Percentiles rank a stretch among this genome's conserved stretches.
phyloP scores from a whole-genome alignment of 2,113 vertebrate species.

The Chloebia gouldiae region DNA sequence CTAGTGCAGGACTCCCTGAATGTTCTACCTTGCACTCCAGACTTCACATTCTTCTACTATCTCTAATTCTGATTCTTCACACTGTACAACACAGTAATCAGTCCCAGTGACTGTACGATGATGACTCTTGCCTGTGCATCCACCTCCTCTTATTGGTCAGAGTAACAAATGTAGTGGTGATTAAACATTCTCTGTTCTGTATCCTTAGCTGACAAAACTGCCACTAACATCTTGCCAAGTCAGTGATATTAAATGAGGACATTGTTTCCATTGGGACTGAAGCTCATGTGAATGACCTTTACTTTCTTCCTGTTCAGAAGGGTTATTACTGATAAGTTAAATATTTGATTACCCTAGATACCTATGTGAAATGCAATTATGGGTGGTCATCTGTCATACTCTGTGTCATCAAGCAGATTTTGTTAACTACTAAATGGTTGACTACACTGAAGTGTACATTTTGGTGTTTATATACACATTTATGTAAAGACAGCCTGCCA shows the following conservation, averaged over 20 bases:
- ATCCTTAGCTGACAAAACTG: neutral
- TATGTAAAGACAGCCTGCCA: neutral
- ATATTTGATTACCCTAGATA: slow-evolving; percentile 54
- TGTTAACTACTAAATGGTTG: neutral
- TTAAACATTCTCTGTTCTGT: neutral
- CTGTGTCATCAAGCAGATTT: neutral
- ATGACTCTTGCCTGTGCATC: neutral
- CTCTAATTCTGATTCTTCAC: neutral
- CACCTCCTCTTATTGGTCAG: neutral
- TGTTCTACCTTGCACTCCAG: neutral
- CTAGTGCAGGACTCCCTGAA: neutral
- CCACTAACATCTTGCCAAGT: neutral
- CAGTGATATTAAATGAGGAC: slow-evolving; percentile 31
- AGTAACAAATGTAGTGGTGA: neutral
- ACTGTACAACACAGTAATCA: neutral
- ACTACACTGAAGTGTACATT: neutral
- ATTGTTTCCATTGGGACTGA: neutral
- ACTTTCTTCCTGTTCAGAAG: slow-evolving; percentile 5
- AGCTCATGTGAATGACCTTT: slow-evolving; percentile 19
- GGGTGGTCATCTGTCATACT: neutral
- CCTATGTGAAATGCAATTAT: neutral
- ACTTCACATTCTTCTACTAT: neutral
- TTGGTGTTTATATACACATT: neutral
- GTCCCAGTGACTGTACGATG: neutral
- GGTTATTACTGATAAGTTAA: slow-evolving; percentile 36